Evolutionary conservation across 1,140 invertebrate species (phyloP), one percentile per base, ranked within the genome.

Genomic region (Heterodera carotae): DNA sequence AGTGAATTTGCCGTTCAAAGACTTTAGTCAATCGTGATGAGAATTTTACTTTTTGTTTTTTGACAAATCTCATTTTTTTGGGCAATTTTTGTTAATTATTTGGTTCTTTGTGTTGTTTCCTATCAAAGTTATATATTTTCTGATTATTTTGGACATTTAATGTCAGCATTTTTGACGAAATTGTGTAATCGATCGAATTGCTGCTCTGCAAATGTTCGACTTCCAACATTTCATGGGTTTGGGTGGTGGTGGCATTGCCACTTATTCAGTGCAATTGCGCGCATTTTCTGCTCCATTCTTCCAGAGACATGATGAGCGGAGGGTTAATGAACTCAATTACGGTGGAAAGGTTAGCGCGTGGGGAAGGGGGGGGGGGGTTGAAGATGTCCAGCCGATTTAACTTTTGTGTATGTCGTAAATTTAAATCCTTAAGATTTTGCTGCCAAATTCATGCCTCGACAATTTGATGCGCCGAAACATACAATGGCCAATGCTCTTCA

Each of bases 401-500:
- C 18, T 69, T 78, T 70, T n/a, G 31, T 69, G 15, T 33, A 43
- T 53, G 12, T 76, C 81, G 82, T 15, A 31, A 27, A 6, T 67
- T 39, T 22, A 39, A 3, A 34, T 48, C 36, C 48, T 66, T 76
- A 12, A 86, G 85, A 87, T 88, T 66, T 76, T 86, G 25, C 79
- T 87, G 22, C 85, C 85, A 8, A 86, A 80, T 66, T 87, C 86
- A 12, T 85, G 77, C 18, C 77, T 87, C 2, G 87, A 87, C 71
- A 39, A 69, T 60, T 75, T 87, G 69, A 73, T 84, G 48, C 82
- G 96, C 74, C 90, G 98, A 0, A 98, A 97, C 89, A 96, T 98
- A 78, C 94, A 94, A 85, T 99, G 98, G 88, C 97, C 97, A 0
- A 99, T 99, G 96, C 90, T 99, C 62, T 99, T 99, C 86, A 98